Base-by-base conservation (phyloP, 2,113 vertebrate species). In the Calidris pygmaea region DNA sequence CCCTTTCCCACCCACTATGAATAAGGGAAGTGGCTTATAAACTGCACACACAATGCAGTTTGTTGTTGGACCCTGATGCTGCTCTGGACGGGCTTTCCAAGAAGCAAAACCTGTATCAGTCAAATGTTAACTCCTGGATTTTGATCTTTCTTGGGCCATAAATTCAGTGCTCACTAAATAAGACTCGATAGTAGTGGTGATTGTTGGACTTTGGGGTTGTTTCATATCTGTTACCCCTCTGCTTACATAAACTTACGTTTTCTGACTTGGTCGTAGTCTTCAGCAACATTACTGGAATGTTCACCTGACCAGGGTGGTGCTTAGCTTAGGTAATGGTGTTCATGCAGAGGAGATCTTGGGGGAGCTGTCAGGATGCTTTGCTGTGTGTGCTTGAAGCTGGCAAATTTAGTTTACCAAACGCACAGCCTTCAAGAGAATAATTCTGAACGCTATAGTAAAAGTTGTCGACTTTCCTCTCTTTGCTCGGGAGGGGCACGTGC, bases 341-440 rank as follows among this genome's bases (percentile, higher is more conserved):
- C 5, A 0, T 7, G 60, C 62, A 43, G 65, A 58, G 60, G n/a
- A 39, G 58, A 16, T n/a, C 32, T 4, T 9, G 52, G 52, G 60
- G 1, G 2, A 3, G 32, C 21, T 58, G 21, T 37, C 17, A 3
- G 9, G 80, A 6, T 30, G 37, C 55, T 78, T 34, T 23, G 18
- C 62, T 12, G 43, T 1, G 22, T 4, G 41, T 45, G 67, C 73
- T 32, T 16, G 50, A 55, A 48, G 55, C 43, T 1, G 5, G 34
- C n/a, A 2, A 2, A 0, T 43, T 37, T 22, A 4, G 10, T 11
- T 37, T 10, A 6, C 45, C 14, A 45, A 30, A 12, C 1, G 20
- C 14, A 5, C 17, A 11, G 70, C 30, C 73, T 24, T 34, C n/a
- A 16, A 3, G 59, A 12, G 58, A 59, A 1, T 19, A 1, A 0